A percentile compares a stretch with the other conserved stretches of the same genome.
These are phyloP conservation scores for Cryptocheilus praepositus DNA, from an alignment of 2,888 invertebrate species.

Conservation along the genomic window DNA sequence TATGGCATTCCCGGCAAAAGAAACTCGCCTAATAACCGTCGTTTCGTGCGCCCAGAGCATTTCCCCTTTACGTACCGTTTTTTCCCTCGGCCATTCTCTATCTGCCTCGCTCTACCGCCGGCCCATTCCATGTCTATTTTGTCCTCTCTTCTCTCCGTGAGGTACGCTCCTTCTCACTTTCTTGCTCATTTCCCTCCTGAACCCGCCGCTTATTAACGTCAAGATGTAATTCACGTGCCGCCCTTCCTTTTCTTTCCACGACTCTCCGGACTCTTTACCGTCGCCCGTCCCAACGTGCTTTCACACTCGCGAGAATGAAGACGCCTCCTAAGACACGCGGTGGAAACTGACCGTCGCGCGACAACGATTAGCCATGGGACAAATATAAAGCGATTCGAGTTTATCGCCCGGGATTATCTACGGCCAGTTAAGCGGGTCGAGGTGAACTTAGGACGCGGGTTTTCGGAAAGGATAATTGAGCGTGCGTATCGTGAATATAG, in stretches of 20 bases:
- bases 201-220: conserved; percentile 5
- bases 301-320: too few relatives aligned
- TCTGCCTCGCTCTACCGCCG: not conserved
- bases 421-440: too few relatives aligned
- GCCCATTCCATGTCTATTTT: not conserved
- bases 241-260: not conserved
- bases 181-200: not conserved
- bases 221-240: conserved; percentile 1
- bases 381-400: not conserved
- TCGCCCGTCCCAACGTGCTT: too few relatives aligned
- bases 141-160: too few relatives aligned
- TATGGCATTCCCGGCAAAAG: conserved; percentile 45
- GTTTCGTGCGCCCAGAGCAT: conserved; percentile 21
- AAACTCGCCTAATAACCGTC: conserved; percentile 46
- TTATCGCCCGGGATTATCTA: not conserved
- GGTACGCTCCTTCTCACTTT: not conserved
- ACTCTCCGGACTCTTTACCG: not conserved
- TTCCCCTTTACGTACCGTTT: not conserved
- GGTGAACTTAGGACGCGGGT: not conserved
- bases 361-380: not conserved
- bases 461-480: too few relatives aligned
- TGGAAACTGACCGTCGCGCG: conserved; percentile 2
- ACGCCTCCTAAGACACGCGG: not conserved
- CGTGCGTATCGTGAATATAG: too few relatives aligned
- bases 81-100: not conserved